These are phyloP conservation scores for Epirrita christyi DNA, from an alignment of 2,888 invertebrate species.

Conservation along the genomic window DNA sequence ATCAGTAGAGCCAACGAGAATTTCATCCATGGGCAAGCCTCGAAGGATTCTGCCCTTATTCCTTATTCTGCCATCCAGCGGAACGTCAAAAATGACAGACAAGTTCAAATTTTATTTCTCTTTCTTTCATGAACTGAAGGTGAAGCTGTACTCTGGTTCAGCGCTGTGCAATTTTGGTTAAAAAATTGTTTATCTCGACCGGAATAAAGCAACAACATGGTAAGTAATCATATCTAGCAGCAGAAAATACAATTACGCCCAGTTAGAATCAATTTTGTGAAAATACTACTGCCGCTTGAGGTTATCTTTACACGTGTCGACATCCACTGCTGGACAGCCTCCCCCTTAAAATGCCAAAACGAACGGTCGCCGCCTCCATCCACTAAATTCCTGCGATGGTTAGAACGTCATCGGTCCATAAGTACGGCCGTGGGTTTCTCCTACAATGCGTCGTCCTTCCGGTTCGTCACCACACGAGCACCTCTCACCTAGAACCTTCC, in stretches of 20 bases:
- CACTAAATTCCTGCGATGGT: not conserved
- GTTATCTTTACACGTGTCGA: conserved; percentile 68
- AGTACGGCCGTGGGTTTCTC: no score
- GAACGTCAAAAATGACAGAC: not conserved
- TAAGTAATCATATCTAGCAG: conserved; percentile 56
- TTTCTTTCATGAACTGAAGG: conserved; percentile 62
- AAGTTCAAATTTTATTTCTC: conserved; percentile 18
- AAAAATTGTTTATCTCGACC: conserved; percentile 94
- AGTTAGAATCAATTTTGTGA: not conserved
- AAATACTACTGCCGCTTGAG: conserved; percentile 42
- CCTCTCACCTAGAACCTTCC: no score
- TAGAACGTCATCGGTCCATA: no score
- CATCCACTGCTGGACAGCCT: not conserved
- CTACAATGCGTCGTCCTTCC: no score
- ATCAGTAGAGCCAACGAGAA: not conserved
- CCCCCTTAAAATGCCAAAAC: not conserved
- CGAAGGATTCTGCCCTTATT: no score
- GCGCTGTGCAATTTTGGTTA: conserved; percentile 91
- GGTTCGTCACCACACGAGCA: no score
- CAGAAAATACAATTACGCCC: not conserved
- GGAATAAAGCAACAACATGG: conserved; percentile 86
- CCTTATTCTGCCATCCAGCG: not conserved
- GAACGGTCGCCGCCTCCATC: not conserved
- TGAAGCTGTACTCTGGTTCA: conserved; percentile 89
- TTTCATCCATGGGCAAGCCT: not conserved